phyloP scores from a whole-genome alignment of 1,140 invertebrate species.

The Platyura marginata region DNA sequence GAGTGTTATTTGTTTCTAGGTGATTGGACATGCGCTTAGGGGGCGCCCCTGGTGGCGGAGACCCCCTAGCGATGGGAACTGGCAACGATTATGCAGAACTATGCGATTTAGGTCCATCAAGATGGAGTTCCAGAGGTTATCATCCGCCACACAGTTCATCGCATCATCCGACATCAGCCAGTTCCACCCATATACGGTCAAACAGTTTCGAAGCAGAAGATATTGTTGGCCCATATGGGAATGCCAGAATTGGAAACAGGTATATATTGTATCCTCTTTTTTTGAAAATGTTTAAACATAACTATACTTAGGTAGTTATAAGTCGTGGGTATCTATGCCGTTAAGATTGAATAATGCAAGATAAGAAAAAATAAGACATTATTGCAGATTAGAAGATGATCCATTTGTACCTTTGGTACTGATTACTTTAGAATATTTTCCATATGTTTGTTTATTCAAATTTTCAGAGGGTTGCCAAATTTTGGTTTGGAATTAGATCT shows the following conservation, averaged over 20 bases:
- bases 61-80: conserved; percentile 26
- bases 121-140: conserved; percentile 20
- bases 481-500: no score
- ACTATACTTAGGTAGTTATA: not conserved
- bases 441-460: no score
- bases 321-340: no score
- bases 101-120: conserved; percentile 25
- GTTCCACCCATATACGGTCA: conserved; percentile 14
- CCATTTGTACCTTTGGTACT: no score
- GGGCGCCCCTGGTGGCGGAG: conserved; percentile 15
- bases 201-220: conserved; percentile 25
- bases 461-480: no score
- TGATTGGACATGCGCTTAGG: conserved; percentile 23
- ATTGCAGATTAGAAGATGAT: no score
- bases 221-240: conserved; percentile 1
- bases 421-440: no score
- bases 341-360: no score
- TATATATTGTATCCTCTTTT: no score
- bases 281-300: not conserved
- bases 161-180: not conserved
- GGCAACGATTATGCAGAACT: conserved; percentile 26
- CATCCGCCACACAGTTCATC: conserved; percentile 14
- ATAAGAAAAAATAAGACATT: no score
- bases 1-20: no score
- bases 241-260: not conserved